Evolutionary conservation across 2,888 invertebrate species (phyloP), one percentile per base, ranked within the genome.

Genomic region (Metellina segmentata): DNA sequence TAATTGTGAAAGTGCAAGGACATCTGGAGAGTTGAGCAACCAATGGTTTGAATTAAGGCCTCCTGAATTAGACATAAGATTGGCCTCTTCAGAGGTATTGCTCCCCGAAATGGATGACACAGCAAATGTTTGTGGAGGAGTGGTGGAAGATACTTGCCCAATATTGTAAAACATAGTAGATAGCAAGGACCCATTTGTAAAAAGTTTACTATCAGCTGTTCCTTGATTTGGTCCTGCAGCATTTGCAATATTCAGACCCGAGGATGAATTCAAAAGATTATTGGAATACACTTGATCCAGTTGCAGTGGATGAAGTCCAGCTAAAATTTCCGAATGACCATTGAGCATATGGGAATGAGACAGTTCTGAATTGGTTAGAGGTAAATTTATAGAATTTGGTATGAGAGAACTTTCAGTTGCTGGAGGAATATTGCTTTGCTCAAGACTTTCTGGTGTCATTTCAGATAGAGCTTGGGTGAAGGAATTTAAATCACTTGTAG

Each of bases 401-500:
- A 92, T 71, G 69, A 88, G 74, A 49, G 86, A 82, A 16, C 53
- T 81, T 61, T 90, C 90, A 20, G 90, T 87, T 6, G 51, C 85
- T 20, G 79, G n/a, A 9, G 92, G 85, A 71, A 92, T 77, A 75
- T 87, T 52, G 85, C 69, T 90, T 70, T 90, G 92, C 34, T 85
- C 90, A 16, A 92, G 75, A 75, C 61, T 69, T 20, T 90, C 92
- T 49, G 90, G 77, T 6, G 82, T 85, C 74, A 92, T 90, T 48
- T 72, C 89, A 85, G 92, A 92, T 9, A 93, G 82, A 52, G 89
- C 93, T 72, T 93, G 91, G 70, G 90, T 90, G 49, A 92, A 82
- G 9, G 93, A 92, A 74, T 92, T 92, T 7, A 93, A 83, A 79
- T 92, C 93, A 90, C 85, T 92, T n/a, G 93, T 89, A 69, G 92